Conservation (phyloP, 2,797 vertebrate species). For the Falco biarmicus region DNA sequence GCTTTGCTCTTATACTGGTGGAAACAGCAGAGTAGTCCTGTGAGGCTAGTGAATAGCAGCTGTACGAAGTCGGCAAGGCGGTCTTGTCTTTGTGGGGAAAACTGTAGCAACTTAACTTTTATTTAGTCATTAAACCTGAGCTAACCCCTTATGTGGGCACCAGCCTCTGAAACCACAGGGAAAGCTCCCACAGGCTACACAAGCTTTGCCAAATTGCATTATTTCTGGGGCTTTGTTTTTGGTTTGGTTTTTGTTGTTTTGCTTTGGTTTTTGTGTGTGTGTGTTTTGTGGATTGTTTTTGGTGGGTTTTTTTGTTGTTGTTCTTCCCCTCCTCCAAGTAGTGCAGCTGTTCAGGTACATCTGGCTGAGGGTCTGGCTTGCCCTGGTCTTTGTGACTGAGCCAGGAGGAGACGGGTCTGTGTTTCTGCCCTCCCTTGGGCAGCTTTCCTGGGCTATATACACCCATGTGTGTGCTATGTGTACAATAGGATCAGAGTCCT, state of each 20-base stretch:
- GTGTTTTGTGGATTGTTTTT: too few relatives aligned
- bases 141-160: not conserved
- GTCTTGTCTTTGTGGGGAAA: not conserved
- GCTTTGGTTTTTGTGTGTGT: too few relatives aligned
- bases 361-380: not conserved
- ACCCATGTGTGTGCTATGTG: rapidly evolving
- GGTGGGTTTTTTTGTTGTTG: too few relatives aligned
- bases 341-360: not conserved
- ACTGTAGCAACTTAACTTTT: not conserved
- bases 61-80: rapidly evolving
- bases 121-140: not conserved
- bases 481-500: not conserved
- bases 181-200: not conserved
- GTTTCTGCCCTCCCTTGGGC: not conserved
- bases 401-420: not conserved
- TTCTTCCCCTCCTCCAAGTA: too few relatives aligned
- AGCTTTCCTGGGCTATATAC: not conserved
- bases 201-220: not conserved
- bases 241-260: not conserved
- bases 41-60: not conserved
- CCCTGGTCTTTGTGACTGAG: not conserved
- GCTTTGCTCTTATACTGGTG: not conserved
- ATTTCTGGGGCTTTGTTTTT: not conserved
- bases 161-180: not conserved
- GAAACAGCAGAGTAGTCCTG: not conserved